Percentiles rank a stretch among this genome's conserved stretches.
phyloP scores from a whole-genome alignment of 2,113 vertebrate genomes.

The Leptodactylus fuscus region DNA sequence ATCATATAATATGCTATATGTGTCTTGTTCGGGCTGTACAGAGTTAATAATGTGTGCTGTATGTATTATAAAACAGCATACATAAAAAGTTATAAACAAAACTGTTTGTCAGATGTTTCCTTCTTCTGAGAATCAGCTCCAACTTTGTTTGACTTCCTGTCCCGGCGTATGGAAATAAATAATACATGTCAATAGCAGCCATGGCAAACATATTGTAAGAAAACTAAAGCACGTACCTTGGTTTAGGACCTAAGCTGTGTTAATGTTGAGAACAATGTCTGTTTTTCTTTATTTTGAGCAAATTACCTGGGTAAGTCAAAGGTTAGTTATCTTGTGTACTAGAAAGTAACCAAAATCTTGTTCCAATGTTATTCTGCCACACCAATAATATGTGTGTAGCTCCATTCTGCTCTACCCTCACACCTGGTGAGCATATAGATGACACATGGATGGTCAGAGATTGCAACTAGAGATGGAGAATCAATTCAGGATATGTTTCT shows the following conservation, averaged over 20 bases:
- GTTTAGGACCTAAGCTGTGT: neutral
- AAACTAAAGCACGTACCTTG: neutral
- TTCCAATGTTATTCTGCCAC: no score
- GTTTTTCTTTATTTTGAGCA: no score
- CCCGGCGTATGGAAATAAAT: neutral
- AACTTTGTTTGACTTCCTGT: conserved; percentile 7
- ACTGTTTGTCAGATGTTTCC: conserved; percentile 26
- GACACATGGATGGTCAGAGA: neutral
- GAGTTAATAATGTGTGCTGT: neutral
- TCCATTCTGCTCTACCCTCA: no score
- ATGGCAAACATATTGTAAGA: neutral
- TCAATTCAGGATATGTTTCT: no score
- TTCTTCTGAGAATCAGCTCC: neutral
- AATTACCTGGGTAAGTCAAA: no score
- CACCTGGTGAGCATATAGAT: no score
- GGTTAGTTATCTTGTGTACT: no score
- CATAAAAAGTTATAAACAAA: neutral
- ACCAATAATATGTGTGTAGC: no score
- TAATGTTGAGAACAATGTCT: no score
- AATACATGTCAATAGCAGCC: neutral
- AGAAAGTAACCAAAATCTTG: no score
- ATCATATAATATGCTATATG: no score
- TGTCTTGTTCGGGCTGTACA: neutral
- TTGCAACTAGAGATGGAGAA: neutral
- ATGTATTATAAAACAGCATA: neutral